A percentile compares a stretch with the other conserved stretches of the same genome.
Conservation (phyloP, 1,140 invertebrate species). For the Philaenus spumarius region DNA sequence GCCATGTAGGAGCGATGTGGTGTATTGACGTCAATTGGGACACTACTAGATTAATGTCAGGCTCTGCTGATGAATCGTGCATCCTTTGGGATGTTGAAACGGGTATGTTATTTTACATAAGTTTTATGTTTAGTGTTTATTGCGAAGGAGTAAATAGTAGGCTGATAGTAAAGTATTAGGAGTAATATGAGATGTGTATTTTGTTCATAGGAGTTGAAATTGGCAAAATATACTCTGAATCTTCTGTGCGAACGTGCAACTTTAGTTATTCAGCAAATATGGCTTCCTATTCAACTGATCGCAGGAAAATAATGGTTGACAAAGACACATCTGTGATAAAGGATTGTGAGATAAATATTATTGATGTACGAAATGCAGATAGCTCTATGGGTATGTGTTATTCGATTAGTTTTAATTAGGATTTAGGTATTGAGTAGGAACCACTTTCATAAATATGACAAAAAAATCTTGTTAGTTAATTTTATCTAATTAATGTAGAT, state of each 20-base stretch:
- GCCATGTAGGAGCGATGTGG: constrained; percentile 96
- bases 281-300: constrained; percentile 86
- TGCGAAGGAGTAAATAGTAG: not conserved
- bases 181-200: constrained; percentile 1
- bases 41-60: constrained; percentile 83
- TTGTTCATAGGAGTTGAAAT: constrained; percentile 56
- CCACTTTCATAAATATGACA: no score
- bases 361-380: constrained; percentile 69
- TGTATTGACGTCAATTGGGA: constrained; percentile 97
- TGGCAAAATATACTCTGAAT: constrained; percentile 69
- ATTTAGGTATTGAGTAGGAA: no score
- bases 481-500: no score
- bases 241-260: constrained; percentile 82
- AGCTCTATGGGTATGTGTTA: constrained; percentile 43
- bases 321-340: constrained; percentile 70
- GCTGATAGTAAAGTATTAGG: not conserved
- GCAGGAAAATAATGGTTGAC: no score
- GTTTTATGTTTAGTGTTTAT: not conserved
- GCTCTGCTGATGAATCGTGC: constrained; percentile 85
- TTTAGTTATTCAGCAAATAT: constrained; percentile 92
- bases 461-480: no score
- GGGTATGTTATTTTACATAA: constrained; percentile 41
- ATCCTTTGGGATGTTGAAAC: constrained; percentile 87
- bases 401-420: not conserved
- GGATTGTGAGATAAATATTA: constrained; percentile 82